Percentiles rank a stretch among this genome's conserved stretches.
Evolutionary conservation across 1,140 invertebrate genomes (phyloP).

Genomic region (Pseudoatta argentina): DNA sequence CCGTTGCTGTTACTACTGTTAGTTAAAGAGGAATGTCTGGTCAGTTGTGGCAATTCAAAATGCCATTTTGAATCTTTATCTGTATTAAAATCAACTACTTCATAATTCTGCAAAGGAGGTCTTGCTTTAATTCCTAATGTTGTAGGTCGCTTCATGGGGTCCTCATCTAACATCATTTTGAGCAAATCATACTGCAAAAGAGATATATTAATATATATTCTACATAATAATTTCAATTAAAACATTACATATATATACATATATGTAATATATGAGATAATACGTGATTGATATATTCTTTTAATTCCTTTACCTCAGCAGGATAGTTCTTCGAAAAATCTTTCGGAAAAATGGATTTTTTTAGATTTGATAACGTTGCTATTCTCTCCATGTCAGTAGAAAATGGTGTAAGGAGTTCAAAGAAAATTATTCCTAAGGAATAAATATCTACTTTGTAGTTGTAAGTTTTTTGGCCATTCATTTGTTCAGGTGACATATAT

Average conservation of each 20-base stretch:
- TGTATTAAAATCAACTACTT: conserved; percentile 58
- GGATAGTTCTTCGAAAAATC: conserved; percentile 89
- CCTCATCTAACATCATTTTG: conserved; percentile 91
- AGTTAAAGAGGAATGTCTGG: conserved; percentile 81
- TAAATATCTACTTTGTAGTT: conserved; percentile 99
- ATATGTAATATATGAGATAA: background rate
- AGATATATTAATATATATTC: conserved; percentile 28
- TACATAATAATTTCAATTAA: background rate
- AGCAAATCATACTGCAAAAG: conserved; percentile 90
- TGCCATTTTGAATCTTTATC: conserved; percentile 81
- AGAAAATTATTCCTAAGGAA: conserved; percentile 97
- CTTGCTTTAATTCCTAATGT: conserved; percentile 90
- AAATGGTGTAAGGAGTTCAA: conserved; percentile 96
- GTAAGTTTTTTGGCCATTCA: conserved; percentile 91
- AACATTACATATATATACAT: background rate
- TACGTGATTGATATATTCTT: background rate
- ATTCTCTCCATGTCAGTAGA: conserved; percentile 96
- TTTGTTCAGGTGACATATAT: conserved; percentile 99
- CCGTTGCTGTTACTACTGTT: conserved; percentile 72
- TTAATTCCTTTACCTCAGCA: conserved; percentile 88
- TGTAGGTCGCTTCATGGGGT: conserved; percentile 91
- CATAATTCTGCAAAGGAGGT: conserved; percentile 83
- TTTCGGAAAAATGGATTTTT: conserved; percentile 90
- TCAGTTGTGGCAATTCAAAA: conserved; percentile 84
- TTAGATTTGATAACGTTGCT: conserved; percentile 88